Percentiles rank a stretch among this genome's conserved stretches.
Conservation (phyloP, 1,140 invertebrate genomes). For the Brachionus rotundiformis region DNA sequence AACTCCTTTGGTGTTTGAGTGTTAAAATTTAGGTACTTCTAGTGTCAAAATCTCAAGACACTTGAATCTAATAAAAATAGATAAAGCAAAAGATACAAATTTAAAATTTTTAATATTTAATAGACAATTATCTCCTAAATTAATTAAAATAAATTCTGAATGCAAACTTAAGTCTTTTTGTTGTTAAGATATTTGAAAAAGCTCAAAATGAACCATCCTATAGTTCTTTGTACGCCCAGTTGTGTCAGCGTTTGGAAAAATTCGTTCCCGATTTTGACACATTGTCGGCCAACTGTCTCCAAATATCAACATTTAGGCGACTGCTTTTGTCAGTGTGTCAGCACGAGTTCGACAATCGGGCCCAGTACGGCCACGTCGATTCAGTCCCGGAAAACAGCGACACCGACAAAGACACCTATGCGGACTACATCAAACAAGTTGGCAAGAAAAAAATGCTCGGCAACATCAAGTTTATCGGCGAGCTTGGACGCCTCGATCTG, state of each 20-base stretch:
- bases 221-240: conserved; percentile 81
- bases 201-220: conserved; percentile 91
- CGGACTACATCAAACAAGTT: background rate
- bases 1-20: too few relatives aligned
- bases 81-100: too few relatives aligned
- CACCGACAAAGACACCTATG: background rate
- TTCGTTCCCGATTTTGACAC: conserved; percentile 9
- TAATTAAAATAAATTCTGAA: too few relatives aligned
- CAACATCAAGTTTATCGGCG: conserved; percentile 74
- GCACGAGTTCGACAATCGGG: conserved; percentile 71
- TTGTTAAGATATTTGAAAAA: conserved; percentile 67
- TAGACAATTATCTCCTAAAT: too few relatives aligned
- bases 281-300: background rate
- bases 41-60: too few relatives aligned
- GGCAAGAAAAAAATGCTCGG: conserved; percentile 46
- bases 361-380: background rate
- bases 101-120: too few relatives aligned
- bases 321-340: conserved; percentile 81
- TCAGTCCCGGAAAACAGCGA: background rate
- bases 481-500: conserved; percentile 88
- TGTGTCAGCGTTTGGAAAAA: conserved; percentile 67
- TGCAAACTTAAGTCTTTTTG: too few relatives aligned
- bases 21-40: too few relatives aligned
- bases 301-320: conserved; percentile 70
- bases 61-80: too few relatives aligned